Evolutionary conservation across 2,797 vertebrate species (phyloP).

Genomic region (Perodicticus potto): DNA sequence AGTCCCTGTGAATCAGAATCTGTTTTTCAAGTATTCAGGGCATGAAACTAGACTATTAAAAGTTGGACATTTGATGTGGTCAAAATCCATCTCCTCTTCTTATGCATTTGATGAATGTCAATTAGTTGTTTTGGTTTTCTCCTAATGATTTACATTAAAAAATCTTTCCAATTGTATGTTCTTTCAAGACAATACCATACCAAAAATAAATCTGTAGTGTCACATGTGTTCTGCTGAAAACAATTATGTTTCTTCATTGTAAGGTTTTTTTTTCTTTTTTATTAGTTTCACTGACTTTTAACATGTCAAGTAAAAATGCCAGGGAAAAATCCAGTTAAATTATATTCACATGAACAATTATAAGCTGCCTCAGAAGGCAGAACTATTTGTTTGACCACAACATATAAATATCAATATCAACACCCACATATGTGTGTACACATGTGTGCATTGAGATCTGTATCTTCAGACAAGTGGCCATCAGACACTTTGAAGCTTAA

Average conservation of each 20-base stretch:
- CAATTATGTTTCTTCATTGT: slow-evolving; percentile 67
- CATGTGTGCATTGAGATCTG: slow-evolving; percentile 68
- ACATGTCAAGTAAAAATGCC: slow-evolving; percentile 86
- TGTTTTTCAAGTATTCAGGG: slow-evolving; percentile 23
- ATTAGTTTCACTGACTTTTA: slow-evolving; percentile 81
- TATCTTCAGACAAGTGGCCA: slow-evolving; percentile 74
- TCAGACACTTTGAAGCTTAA: slow-evolving; percentile 82
- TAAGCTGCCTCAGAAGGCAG: slow-evolving; percentile 80
- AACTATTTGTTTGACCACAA: slow-evolving; percentile 84
- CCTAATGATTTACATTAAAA: slow-evolving; percentile 71
- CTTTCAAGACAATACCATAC: slow-evolving; percentile 70
- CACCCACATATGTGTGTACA: not conserved
- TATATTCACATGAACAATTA: slow-evolving; percentile 84
- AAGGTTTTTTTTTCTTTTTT: slow-evolving; percentile 72
- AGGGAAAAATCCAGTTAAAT: slow-evolving; percentile 83
- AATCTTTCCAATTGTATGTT: not conserved
- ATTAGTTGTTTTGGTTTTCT: slow-evolving; percentile 69
- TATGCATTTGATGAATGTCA: slow-evolving; percentile 62
- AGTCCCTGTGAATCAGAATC: slow-evolving; percentile 43
- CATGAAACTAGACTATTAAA: slow-evolving; percentile 39
- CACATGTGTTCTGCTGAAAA: slow-evolving; percentile 82
- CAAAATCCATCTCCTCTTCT: slow-evolving; percentile 68
- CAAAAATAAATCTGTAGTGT: slow-evolving; percentile 70
- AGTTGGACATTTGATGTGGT: slow-evolving; percentile 71
- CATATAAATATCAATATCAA: slow-evolving; percentile 78